Base-by-base conservation (phyloP, 1,140 invertebrate genomes). In the Diploscapter pachys region DNA sequence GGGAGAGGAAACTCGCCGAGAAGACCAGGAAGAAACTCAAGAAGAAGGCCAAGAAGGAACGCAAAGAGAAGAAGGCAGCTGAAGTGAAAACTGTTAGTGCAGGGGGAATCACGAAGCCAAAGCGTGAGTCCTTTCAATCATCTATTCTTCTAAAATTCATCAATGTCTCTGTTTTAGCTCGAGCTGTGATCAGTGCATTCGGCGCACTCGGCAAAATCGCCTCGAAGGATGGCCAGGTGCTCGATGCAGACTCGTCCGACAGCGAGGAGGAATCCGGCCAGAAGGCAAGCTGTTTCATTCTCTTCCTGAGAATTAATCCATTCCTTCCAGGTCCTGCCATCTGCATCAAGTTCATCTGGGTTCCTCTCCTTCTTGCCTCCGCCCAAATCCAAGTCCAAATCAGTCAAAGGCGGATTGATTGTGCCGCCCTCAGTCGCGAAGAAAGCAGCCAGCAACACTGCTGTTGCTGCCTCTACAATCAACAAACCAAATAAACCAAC, bases 41-140 rank as follows among this genome's bases (percentile, higher is more conserved):
- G 66, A 68, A 68, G 48, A 51, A 68, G 66, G 66, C 66, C 51
- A 50, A 68, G 8, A 68, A 68, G 51, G 56, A 68, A 48, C 52
- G 56, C 5, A 68, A 68, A 68, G 56, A 68, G 66, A 55, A 68
- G 48, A 68, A 68, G 66, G 56, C 53, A 53, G 13, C 31, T 64
- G 66, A 68, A 6, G 63, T 31, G 6, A 65, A 68, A 68, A 55
- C 52, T 55, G 63, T 9, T 48, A 5, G 13, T 8, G 6, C 31
- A 64, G 13, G 63, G 9, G 57, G 9, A 11, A 11, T 31, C 31
- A 11, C 9, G 57, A 59, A 59, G 57, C 57, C 57, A 11, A 59
- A 59, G 31, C 9, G 57, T 59, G 57, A 59, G 31, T 31, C 31
- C 31, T 59, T 59, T 59, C 9, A 31, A 59, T 11, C 57, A 11